Conservation (phyloP, 2,888 invertebrate genomes). For the Dermolepida albohirtum region DNA sequence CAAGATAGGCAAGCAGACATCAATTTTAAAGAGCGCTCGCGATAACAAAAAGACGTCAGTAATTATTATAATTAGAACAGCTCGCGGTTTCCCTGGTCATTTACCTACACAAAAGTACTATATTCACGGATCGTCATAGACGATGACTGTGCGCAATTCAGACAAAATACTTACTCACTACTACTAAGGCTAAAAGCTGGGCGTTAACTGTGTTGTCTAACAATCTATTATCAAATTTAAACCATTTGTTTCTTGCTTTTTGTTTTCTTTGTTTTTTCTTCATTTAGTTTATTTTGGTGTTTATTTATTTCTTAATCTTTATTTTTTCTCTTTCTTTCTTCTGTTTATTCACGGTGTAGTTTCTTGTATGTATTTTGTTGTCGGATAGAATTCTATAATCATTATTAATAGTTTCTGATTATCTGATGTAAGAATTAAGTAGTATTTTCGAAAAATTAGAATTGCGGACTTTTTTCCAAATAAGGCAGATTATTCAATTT, state of each 20-base stretch:
- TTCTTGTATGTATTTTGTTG: too few species aligned
- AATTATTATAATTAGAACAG: constrained; percentile 50
- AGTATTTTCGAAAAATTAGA: too few species aligned
- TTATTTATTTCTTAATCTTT: neutral
- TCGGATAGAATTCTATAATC: too few species aligned
- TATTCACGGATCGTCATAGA: constrained; percentile 48
- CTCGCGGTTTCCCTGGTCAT: constrained; percentile 46
- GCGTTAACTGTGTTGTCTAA: constrained; percentile 56
- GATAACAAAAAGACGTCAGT: constrained; percentile 47
- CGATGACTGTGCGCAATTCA: constrained; percentile 52
- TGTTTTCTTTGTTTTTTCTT: neutral
- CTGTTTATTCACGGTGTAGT: too few species aligned
- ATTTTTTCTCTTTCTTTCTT: neutral
- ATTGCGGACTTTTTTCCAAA: too few species aligned
- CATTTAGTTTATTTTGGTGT: neutral
- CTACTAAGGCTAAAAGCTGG: constrained; percentile 52
- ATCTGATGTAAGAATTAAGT: too few species aligned
- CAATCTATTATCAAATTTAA: constrained; percentile 57
- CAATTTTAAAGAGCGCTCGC: constrained; percentile 36
- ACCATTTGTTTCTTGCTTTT: constrained; percentile 37
- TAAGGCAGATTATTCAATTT: too few species aligned
- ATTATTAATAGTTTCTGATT: too few species aligned
- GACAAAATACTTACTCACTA: constrained; percentile 43
- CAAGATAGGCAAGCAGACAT: constrained; percentile 39
- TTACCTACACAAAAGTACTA: constrained; percentile 43